Base-by-base conservation (phyloP, 2,888 invertebrate species). In the Ceraclea dissimilis region DNA sequence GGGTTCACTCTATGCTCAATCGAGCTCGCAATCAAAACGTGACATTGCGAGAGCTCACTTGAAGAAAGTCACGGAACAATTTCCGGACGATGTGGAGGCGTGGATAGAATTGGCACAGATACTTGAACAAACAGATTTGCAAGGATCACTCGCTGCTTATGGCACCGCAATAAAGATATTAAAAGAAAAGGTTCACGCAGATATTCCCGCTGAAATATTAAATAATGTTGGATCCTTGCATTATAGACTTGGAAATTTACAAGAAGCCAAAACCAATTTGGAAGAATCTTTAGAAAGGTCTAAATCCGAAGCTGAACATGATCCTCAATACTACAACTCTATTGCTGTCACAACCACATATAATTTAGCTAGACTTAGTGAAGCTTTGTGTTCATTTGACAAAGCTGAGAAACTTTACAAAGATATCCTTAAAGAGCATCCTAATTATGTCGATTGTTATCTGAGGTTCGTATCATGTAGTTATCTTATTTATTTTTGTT, bases 31-130 rank as follows among this genome's bases (percentile, higher is more conserved):
- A 68, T 87, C 92, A 0, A 93, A 93, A 70, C 79, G 95, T 8
- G 94, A 96, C 65, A 91, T 93, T 62, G 97, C 97, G 0, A 89
- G 93, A 69, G 90, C 90, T 65, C 93, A 95, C 71, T 77, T 99
- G 52, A 90, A 93, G 69, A 98, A 97, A 74, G 91, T 91, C 19
- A 95, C 97, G 0, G 95, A 96, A 68, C 93, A 96, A 72, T 94
- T 93, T 70, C 95, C 97, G 0, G 97, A 99, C 65, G 99, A 99
- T 71, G 93, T 98, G 1, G 99, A 99, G 71, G 98, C 97, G 0
- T 98, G 97, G 97, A 97, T 99, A 64, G 98, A 99, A 70, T 74
- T 98, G 62, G 99, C 99, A 0, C 98, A 99, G 77, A 95, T 99
- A 70, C 79, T 98, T 61, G 98, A 99, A 69, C 93, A 96, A 68